Percentiles rank a stretch among this genome's conserved stretches.
Evolutionary conservation across 2,888 invertebrate species (phyloP).

Genomic region (Tolmerus cingulatus): DNA sequence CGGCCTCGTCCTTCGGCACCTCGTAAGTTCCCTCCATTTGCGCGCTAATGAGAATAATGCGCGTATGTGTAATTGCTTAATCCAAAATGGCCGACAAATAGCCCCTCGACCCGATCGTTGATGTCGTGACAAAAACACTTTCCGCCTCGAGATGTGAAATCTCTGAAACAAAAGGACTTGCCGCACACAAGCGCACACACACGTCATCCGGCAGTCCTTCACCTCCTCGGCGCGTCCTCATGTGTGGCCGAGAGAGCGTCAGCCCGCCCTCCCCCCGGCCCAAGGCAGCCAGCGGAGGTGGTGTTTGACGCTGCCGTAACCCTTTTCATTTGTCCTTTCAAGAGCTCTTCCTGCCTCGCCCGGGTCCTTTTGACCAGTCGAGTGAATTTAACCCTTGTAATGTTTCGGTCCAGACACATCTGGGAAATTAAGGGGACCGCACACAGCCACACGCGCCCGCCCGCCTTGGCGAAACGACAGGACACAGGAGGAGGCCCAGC

Average conservation of each 20-base stretch:
- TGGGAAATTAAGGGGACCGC: background rate
- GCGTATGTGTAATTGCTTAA: slow-evolving; percentile 50
- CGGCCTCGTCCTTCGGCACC: background rate
- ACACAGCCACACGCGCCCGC: background rate
- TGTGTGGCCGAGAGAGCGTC: background rate
- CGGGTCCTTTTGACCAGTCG: slow-evolving; percentile 60
- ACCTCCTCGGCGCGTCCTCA: background rate
- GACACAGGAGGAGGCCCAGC: background rate
- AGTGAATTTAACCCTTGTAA: slow-evolving; percentile 60
- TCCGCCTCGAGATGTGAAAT: slow-evolving; percentile 45
- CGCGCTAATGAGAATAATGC: slow-evolving; percentile 45
- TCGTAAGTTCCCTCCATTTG: background rate
- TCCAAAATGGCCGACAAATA: slow-evolving; percentile 52
- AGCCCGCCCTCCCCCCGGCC: background rate
- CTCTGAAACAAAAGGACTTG: slow-evolving; percentile 24
- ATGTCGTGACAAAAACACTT: slow-evolving; percentile 49
- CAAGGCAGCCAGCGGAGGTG: slow-evolving; percentile 48
- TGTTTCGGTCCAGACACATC: slow-evolving; percentile 50
- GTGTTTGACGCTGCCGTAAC: slow-evolving; percentile 59
- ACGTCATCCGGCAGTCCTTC: background rate
- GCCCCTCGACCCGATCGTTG: slow-evolving; percentile 48
- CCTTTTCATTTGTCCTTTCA: slow-evolving; percentile 55
- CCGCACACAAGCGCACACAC: background rate
- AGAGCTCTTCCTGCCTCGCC: slow-evolving; percentile 56
- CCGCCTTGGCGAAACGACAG: background rate